Evolutionary conservation across 2,797 vertebrate genomes (phyloP).

Genomic region (Coregonus suidteri): DNA sequence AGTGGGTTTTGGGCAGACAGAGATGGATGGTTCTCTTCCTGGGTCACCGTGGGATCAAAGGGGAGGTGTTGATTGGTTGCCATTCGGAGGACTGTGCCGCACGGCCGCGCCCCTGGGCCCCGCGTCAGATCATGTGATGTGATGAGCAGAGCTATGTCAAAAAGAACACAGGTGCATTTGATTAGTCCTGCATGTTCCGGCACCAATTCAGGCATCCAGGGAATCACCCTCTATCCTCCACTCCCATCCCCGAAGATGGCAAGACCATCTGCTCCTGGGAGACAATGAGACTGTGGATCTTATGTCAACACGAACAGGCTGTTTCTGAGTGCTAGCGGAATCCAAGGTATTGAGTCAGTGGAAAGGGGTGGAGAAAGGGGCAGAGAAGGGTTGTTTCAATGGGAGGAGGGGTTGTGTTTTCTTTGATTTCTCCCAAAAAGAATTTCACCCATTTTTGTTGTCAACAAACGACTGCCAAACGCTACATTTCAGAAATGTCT

Average conservation of each 20-base stretch:
- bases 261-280: conserved; percentile 70
- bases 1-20: conserved; percentile 7
- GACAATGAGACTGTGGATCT: conserved; percentile 69
- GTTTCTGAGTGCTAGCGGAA: conserved; percentile 63
- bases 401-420: conserved; percentile 18
- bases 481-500: conserved; percentile 20
- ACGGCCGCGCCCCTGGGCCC: not conserved
- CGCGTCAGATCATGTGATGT: conserved; percentile 61
- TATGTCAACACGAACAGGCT: conserved; percentile 68
- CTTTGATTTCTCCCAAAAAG: conserved; percentile 31
- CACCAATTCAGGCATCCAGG: conserved; percentile 71
- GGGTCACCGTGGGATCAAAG: conserved; percentile 45
- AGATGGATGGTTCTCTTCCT: conserved; percentile 50
- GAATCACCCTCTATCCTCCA: conserved; percentile 56
- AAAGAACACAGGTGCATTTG: conserved; percentile 75
- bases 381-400: not conserved
- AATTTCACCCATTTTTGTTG: conserved; percentile 18
- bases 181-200: conserved; percentile 77
- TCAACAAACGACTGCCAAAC: conserved; percentile 5
- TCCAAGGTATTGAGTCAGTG: conserved; percentile 61
- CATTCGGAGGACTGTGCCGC: conserved; percentile 24
- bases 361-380: conserved; percentile 13
- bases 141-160: conserved; percentile 67
- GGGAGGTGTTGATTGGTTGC: conserved; percentile 49
- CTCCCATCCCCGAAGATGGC: conserved; percentile 35